Percentiles rank a stretch among this genome's conserved stretches.
Conservation (phyloP, 30 jellyfish, hydroid and myxozoan species). For the Catostylus mosaicus region DNA sequence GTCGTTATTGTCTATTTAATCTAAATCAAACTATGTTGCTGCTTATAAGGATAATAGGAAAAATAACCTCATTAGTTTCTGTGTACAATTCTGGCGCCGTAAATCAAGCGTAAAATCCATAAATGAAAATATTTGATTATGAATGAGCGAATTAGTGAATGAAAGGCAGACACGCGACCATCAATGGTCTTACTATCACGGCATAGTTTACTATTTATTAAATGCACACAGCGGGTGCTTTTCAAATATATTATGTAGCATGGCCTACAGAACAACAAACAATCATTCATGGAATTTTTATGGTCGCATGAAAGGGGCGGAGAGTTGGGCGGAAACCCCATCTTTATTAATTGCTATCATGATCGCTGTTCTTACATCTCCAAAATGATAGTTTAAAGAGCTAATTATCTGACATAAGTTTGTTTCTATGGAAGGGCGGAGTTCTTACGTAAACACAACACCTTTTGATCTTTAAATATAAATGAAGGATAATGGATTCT, state of each 20-base stretch:
- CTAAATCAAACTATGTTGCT: neutral
- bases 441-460: neutral
- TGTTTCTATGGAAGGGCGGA: neutral
- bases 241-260: neutral
- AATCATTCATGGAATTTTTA: neutral
- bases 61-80: neutral
- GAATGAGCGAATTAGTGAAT: conserved; percentile 2
- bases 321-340: conserved; percentile 3
- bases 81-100: conserved; percentile 13
- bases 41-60: neutral
- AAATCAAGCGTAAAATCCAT: neutral
- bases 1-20: neutral
- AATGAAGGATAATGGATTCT: neutral
- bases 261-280: neutral
- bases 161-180: conserved; percentile 36
- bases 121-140: conserved; percentile 2
- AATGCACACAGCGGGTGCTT: conserved; percentile 28
- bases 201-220: conserved; percentile 1
- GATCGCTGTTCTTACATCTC: too few species aligned
- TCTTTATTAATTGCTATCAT: too few species aligned
- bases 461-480: too few species aligned
- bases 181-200: conserved; percentile 20
- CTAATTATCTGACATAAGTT: too few species aligned
- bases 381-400: too few species aligned
- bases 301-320: neutral